A percentile compares a stretch with the other conserved stretches of the same genome.
These are phyloP conservation scores for Agonopterix subpropinquella DNA, from an alignment of 2,888 invertebrate genomes.

Conservation along the genomic window DNA sequence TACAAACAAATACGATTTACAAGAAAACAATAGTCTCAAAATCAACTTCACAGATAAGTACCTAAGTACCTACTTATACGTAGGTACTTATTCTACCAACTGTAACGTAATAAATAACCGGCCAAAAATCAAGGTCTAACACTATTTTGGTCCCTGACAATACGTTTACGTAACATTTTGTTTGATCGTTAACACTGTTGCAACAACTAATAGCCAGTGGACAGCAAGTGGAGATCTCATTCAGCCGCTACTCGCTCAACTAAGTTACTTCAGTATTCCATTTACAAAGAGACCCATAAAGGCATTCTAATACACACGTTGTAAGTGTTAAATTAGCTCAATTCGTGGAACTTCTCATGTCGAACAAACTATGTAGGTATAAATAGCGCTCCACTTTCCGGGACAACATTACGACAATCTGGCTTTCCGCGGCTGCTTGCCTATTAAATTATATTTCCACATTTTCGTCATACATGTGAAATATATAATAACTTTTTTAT, in stretches of 20 bases:
- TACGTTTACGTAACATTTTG: slow-evolving; percentile 18
- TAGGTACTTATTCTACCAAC: no score
- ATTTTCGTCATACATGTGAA: slow-evolving; percentile 3
- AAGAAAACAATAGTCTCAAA: no score
- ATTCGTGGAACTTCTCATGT: no score
- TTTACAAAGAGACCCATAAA: no score
- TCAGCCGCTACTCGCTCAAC: slow-evolving; percentile 7
- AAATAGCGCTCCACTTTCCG: slow-evolving; percentile 13
- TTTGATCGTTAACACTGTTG: slow-evolving; percentile 11
- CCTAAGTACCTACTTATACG: no score
- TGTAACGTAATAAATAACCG: slow-evolving; percentile 1
- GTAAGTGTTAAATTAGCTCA: not conserved
- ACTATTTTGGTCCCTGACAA: slow-evolving; percentile 12
- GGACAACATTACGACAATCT: slow-evolving; percentile 10
- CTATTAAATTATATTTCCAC: slow-evolving; percentile 1
- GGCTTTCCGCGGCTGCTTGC: slow-evolving; percentile 6
- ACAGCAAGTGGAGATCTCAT: slow-evolving; percentile 12
- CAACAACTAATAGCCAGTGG: slow-evolving; percentile 13
- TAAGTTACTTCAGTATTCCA: not conserved
- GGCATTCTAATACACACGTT: not conserved
- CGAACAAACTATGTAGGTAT: no score
- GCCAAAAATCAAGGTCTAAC: slow-evolving; percentile 16
- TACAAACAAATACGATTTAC: no score
- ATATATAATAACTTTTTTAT: not conserved
- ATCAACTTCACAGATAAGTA: no score